Percentiles rank a stretch among this genome's conserved stretches.
Conservation (phyloP, 2,888 invertebrate species). For the Lepidocyrtinus sp. region DNA sequence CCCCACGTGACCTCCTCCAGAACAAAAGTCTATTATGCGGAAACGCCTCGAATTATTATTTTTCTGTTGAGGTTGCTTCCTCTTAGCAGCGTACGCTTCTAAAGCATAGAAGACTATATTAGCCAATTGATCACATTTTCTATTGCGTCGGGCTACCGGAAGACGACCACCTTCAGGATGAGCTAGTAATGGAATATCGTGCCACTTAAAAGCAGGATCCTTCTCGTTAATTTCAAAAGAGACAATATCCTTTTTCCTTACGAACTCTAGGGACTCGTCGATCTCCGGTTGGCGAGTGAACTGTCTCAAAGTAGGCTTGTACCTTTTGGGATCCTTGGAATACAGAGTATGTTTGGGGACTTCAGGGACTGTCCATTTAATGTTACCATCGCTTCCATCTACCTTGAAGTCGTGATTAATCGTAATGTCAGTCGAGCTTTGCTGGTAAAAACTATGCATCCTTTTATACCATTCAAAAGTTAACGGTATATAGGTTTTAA, state of each 20-base stretch:
- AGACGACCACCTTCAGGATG: conserved; percentile 86
- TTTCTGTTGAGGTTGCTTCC: conserved; percentile 18
- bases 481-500: conserved; percentile 76
- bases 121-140: conserved; percentile 90
- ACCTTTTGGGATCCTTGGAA: conserved; percentile 84
- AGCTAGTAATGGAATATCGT: conserved; percentile 80
- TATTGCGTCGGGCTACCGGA: conserved; percentile 80
- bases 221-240: conserved; percentile 40
- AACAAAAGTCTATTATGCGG: conserved; percentile 92
- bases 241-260: conserved; percentile 59
- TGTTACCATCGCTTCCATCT: background rate
- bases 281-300: conserved; percentile 86
- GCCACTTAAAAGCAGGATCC: conserved; percentile 77
- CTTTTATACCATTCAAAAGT: conserved; percentile 78
- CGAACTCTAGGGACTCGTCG: conserved; percentile 76
- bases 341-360: conserved; percentile 80
- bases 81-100: conserved; percentile 76
- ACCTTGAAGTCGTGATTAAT: conserved; percentile 1
- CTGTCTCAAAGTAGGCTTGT: conserved; percentile 81
- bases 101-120: conserved; percentile 85
- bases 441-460: background rate
- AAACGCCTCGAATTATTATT: conserved; percentile 72
- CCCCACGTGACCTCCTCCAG: conserved; percentile 94
- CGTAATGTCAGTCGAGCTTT: background rate
- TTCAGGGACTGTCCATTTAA: conserved; percentile 72